Percentiles rank a stretch among this genome's conserved stretches.
phyloP scores from a whole-genome alignment of 2,113 vertebrate species.

The Gambusia affinis region DNA sequence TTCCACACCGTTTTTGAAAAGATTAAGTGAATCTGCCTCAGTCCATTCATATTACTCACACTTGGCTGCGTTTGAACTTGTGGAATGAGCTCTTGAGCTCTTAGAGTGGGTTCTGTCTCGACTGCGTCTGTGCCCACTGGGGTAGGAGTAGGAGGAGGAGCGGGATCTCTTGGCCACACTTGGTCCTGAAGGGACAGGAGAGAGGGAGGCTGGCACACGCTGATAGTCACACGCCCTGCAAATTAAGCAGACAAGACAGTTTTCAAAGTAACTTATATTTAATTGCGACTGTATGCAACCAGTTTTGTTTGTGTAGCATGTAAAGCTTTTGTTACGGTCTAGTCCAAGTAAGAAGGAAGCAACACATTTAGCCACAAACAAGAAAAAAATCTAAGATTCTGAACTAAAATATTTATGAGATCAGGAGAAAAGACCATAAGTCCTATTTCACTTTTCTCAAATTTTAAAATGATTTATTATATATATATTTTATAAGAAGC shows the following conservation, averaged over 20 bases:
- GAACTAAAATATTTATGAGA: not conserved
- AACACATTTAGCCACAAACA: constrained; percentile 1
- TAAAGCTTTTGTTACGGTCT: not conserved
- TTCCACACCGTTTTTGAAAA: not conserved
- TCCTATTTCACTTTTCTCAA: not conserved
- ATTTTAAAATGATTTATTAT: not conserved
- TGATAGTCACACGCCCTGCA: constrained; percentile 82
- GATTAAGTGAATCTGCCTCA: not conserved
- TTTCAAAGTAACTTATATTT: constrained; percentile 8
- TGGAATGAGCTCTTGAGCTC: constrained; percentile 77
- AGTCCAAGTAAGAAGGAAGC: not conserved
- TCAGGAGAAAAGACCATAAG: not conserved
- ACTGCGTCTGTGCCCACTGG: constrained; percentile 76
- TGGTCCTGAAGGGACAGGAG: constrained; percentile 71
- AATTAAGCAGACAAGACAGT: constrained; percentile 13
- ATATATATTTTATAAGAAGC: too few species aligned
- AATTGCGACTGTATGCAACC: not conserved
- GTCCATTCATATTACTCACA: constrained; percentile 60
- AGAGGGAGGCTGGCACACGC: constrained; percentile 78
- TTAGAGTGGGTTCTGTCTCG: constrained; percentile 79
- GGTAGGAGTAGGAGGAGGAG: constrained; percentile 74
- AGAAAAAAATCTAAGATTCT: not conserved
- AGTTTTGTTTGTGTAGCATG: constrained; percentile 7
- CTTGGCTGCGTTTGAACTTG: constrained; percentile 74
- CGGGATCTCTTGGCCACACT: constrained; percentile 77